Percentiles rank a stretch among this genome's conserved stretches.
Evolutionary conservation across 2,888 invertebrate species (phyloP).

Genomic region (Hartigia nigra): DNA sequence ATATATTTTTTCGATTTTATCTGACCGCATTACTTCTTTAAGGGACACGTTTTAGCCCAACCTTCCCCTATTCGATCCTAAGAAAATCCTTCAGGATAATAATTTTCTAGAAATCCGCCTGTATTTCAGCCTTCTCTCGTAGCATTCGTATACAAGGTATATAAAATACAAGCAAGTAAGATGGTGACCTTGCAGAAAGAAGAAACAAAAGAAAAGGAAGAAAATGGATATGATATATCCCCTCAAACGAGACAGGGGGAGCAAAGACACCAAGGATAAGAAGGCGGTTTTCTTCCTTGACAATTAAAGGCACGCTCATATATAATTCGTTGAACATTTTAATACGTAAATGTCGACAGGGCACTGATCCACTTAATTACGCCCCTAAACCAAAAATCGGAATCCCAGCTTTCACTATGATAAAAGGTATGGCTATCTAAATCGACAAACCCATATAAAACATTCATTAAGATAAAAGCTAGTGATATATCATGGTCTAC

Average conservation of each 20-base stretch:
- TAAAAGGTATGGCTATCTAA: not conserved
- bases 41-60: not conserved
- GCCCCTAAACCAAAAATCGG: not conserved
- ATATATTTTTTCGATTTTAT: not conserved
- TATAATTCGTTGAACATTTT: not conserved
- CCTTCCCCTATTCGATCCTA: not conserved
- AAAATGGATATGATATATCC: not conserved
- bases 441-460: not conserved
- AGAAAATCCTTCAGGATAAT: not conserved
- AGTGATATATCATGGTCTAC: not conserved
- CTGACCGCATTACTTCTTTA: not conserved
- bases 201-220: not conserved
- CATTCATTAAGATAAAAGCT: not conserved
- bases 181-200: not conserved
- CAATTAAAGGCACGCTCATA: not conserved
- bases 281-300: not conserved
- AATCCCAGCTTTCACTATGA: not conserved
- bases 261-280: not conserved
- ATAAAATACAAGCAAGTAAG: not conserved
- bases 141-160: not conserved
- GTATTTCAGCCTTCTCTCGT: not conserved
- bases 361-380: not conserved
- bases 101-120: not conserved
- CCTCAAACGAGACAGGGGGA: not conserved
- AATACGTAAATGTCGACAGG: not conserved